Evolutionary conservation across 2,797 vertebrate genomes (phyloP), one percentile per base, ranked within the genome.

Genomic region (Eleutherodactylus coqui): DNA sequence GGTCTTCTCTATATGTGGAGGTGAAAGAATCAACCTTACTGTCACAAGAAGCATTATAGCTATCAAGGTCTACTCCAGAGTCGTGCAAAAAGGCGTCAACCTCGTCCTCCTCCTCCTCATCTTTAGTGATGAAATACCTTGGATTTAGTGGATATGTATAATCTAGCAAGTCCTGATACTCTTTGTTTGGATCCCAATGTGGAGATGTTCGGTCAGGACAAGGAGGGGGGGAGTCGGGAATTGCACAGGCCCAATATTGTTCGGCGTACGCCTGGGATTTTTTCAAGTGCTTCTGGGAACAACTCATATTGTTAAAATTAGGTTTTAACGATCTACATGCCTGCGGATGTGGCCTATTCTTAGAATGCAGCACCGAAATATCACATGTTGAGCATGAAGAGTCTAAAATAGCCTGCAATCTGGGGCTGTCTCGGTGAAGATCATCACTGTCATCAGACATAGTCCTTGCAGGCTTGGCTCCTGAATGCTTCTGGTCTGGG

Each of bases 121-220:
- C 92, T 58, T 92, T 93, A 27, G 86, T 79, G 43, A 84, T 88
- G 76, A 73, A 90, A 81, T 92, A 91, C 51, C 91, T 93, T 0
- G 97, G 95, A 91, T 93, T 96, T 70, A 99, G 89, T 0, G 97
- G 98, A 76, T 99, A 99, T 1, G 96, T 96, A 38, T 98, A 99
- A 91, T 99, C 96, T 77, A 99, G 92, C 88, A 99, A 90, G 34
- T 94, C 95, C 91, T 96, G 93, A 0, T 99, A 99, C 77, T 98
- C 97, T 67, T 93, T 94, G 89, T 95, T 92, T 11, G 97, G 97
- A 89, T 98, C 91, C 97, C 97, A 97, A 82, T 87, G 90, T 1
- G 95, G 93, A 0, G 95, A 97, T 13, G 5, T 89, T 14, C 97
- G 94, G 89, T 98, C 92, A 0, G 95, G 94, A 43, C 95, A 96